Evolutionary conservation across 2,888 invertebrate species (phyloP).

Genomic region (Bugulina stolonifera): DNA sequence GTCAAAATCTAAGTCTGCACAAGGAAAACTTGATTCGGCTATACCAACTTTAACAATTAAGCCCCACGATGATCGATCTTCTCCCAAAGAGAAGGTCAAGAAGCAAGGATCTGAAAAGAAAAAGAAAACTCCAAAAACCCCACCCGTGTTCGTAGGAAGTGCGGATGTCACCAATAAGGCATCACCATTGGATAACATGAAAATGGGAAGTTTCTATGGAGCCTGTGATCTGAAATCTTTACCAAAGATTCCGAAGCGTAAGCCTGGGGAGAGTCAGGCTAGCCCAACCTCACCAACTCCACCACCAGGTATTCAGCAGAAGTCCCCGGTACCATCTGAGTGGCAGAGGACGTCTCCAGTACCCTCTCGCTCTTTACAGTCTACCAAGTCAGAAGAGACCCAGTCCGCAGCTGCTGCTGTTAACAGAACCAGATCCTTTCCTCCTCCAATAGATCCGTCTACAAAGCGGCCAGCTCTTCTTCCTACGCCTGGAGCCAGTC

Average conservation of each 20-base stretch:
- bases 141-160: not conserved
- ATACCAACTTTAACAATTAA: not conserved
- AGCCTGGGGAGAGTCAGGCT: conserved; percentile 10
- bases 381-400: conserved; percentile 1
- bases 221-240: not conserved
- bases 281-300: conserved; percentile 23
- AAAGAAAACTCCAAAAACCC: not conserved
- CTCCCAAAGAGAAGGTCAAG: conserved; percentile 19
- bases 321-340: not conserved
- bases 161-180: not conserved
- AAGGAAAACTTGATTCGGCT: not conserved
- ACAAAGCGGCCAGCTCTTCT: conserved; percentile 19
- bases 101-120: conserved; percentile 5
- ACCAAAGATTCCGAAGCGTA: conserved; percentile 23
- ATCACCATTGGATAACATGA: not conserved
- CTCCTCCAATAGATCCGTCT: not conserved
- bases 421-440: not conserved
- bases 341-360: conserved; percentile 16
- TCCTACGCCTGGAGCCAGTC: not conserved
- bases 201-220: not conserved
- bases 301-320: not conserved
- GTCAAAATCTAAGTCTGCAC: not conserved
- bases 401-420: not conserved
- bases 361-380: not conserved
- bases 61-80: not conserved